Evolutionary conservation across 92 coral and sea anemone genomes (phyloP).

Genomic region (Actinostola sp.): DNA sequence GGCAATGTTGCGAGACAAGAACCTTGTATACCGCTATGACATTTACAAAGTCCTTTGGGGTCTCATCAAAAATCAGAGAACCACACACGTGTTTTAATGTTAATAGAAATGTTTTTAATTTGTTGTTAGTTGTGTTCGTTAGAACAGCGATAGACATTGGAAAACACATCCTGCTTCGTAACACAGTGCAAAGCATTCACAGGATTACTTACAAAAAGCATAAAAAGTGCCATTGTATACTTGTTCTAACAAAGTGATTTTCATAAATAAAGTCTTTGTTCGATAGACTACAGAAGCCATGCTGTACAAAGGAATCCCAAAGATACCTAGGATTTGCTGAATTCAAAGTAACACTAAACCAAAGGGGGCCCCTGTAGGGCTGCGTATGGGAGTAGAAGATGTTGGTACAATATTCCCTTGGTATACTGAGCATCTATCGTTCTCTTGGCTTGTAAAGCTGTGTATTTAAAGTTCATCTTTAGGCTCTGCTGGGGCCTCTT

Average conservation of each 20-base stretch:
- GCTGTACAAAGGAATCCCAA: conserved; percentile 11
- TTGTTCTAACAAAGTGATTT: background rate
- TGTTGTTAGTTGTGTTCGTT: background rate
- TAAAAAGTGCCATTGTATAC: conserved; percentile 11
- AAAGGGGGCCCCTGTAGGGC: conserved; percentile 10
- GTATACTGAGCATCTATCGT: too few relatives aligned
- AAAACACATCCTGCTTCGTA: background rate
- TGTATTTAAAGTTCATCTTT: conserved; percentile 79
- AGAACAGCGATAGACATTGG: conserved; percentile 1
- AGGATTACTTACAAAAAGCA: conserved; percentile 12
- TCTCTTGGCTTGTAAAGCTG: background rate
- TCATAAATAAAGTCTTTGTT: conserved; percentile 8
- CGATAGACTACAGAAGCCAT: background rate
- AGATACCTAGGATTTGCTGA: conserved; percentile 15
- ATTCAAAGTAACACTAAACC: conserved; percentile 8
- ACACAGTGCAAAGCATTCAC: background rate
- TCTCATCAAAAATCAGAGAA: too few relatives aligned
- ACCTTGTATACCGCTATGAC: too few relatives aligned
- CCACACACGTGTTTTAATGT: background rate
- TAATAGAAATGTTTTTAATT: conserved; percentile 10
- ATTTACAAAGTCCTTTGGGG: too few relatives aligned
- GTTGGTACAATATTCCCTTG: too few relatives aligned
- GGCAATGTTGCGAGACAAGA: too few relatives aligned
- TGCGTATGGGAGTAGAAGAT: background rate
- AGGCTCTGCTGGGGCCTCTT: conserved; percentile 95